Evolutionary conservation across 2,888 invertebrate genomes (phyloP), one percentile per base, ranked within the genome.

Genomic region (Mechanitis mazaeus): DNA sequence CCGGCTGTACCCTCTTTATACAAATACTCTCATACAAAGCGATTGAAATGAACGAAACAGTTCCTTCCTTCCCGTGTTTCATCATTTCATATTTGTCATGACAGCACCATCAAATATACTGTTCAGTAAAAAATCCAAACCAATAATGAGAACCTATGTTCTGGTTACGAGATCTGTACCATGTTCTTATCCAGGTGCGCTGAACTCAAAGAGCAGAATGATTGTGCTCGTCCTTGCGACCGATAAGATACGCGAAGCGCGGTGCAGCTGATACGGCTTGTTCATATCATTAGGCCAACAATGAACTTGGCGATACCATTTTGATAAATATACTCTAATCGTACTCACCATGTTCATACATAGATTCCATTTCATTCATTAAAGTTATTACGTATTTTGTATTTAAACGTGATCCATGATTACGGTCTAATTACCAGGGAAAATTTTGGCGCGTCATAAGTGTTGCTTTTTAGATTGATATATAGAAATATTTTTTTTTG

Each of bases 141-240:
- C 20, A 20, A 20, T 20, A 20, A 20, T 20, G 20, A 20, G 20
- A 20, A 20, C 20, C 20, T 20, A 35, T 20, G 47, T 6, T 20
- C 47, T 20, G 3, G 20, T 47, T n/a, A 20, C 3, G 20, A 20
- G 20, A 20, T 20, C 20, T 20, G 20, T 20, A 20, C 20, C 3
- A 6, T 11, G 46, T n/a, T 5, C 47, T 53, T 56, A 50, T 54
- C 45, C 47, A 33, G 11, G 33, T 55, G 42, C 60, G 9, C 20
- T 20, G 38, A 33, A 46, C 45, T 38, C 42, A 12, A n/a, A 28
- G 9, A 47, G 57, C 45, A 45, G 47, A 5, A 28, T 20, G 60
- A 56, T 60, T 60, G 33, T 33, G 35, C 38, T 50, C 58, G 64
- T 61, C 64, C 64, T 61, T 56, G 58, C 60, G 50, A 5, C 31